phyloP scores from a whole-genome alignment of 2,888 invertebrate species.

The Crioceris asparagi region DNA sequence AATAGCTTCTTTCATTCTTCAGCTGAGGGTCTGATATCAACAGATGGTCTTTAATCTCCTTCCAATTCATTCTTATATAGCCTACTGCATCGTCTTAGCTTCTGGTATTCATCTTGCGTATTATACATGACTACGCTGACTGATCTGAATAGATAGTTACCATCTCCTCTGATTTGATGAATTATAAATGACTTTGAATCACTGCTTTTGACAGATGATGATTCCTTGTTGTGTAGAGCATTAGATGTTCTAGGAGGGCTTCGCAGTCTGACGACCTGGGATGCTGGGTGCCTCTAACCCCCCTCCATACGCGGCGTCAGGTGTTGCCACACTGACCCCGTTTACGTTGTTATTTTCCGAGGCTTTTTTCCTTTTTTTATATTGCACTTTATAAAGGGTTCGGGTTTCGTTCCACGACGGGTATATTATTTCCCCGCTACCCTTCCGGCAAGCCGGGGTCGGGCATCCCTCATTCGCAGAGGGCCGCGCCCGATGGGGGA shows the following conservation, averaged over 20 bases:
- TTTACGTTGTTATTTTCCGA: too few relatives aligned
- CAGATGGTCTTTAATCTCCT: neutral
- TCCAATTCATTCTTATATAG: neutral
- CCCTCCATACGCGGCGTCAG: slow-evolving; percentile 2
- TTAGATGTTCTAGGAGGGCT: too few relatives aligned
- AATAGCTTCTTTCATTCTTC: neutral
- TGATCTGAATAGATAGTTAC: slow-evolving; percentile 2
- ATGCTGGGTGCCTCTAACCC: neutral
- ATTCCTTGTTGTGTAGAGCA: too few relatives aligned
- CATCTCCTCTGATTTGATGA: neutral
- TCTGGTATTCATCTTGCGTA: neutral
- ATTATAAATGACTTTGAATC: neutral
- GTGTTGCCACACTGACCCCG: neutral
- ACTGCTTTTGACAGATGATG: too few relatives aligned
- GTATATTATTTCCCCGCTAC: too few relatives aligned
- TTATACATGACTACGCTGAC: neutral
- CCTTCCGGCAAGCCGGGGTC: too few relatives aligned
- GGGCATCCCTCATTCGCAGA: too few relatives aligned
- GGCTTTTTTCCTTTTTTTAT: too few relatives aligned
- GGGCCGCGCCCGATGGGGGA: too few relatives aligned
- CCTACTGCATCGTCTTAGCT: neutral
- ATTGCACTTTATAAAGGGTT: too few relatives aligned
- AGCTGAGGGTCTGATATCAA: neutral
- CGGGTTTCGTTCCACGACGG: too few relatives aligned
- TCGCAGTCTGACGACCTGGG: slow-evolving; percentile 3